Evolutionary conservation across 2,797 vertebrate species (phyloP).

Genomic region (Pogonophryne albipinna): DNA sequence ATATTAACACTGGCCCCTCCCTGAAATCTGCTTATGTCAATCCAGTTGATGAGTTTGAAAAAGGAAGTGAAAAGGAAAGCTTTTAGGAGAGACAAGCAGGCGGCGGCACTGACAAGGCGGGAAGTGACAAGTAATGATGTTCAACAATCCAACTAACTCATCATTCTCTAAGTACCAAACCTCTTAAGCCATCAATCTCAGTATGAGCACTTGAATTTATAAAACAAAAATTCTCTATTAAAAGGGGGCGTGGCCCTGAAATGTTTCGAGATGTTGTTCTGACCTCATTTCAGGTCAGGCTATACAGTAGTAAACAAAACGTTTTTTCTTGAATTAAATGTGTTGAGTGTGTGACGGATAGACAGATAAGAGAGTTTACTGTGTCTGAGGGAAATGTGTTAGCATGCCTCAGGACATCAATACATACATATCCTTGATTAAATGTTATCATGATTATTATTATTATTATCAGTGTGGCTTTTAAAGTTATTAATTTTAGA

Average conservation of each 20-base stretch:
- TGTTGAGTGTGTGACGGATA: not conserved
- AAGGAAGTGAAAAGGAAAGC: constrained; percentile 19
- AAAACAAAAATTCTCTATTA: not conserved
- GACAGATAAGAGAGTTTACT: constrained; percentile 5
- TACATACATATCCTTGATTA: not conserved
- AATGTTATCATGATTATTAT: too few species aligned
- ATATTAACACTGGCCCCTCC: constrained; percentile 50
- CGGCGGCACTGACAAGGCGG: constrained; percentile 38
- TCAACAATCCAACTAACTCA: constrained; percentile 28
- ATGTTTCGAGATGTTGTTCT: not conserved
- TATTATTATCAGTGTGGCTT: not conserved
- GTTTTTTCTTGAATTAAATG: constrained; percentile 4
- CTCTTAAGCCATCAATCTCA: constrained; percentile 19
- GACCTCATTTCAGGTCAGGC: constrained; percentile 19
- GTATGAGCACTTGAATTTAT: not conserved
- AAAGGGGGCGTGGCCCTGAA: not conserved
- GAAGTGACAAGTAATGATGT: constrained; percentile 11
- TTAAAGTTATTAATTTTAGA: not conserved
- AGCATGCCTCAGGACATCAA: constrained; percentile 8
- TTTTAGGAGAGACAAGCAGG: constrained; percentile 40
- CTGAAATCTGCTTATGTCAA: constrained; percentile 61
- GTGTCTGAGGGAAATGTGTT: not conserved
- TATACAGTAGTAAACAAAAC: constrained; percentile 12
- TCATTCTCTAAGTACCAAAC: constrained; percentile 33
- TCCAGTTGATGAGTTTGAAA: constrained; percentile 35